Conservation (phyloP, 2,113 vertebrate species). For the Cettia cetti region DNA sequence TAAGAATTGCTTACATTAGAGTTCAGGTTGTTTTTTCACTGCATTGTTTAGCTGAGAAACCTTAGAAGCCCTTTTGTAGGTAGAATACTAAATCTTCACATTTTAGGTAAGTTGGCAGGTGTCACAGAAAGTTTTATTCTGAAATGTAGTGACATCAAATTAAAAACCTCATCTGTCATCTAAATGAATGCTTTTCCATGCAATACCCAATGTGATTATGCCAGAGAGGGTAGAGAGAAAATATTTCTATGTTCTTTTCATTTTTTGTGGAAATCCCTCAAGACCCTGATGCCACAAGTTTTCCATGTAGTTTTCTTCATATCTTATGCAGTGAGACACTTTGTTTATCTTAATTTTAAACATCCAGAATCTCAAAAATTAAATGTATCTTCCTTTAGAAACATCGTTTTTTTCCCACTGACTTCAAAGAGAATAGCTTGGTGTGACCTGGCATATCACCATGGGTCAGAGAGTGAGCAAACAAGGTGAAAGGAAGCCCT, state of each 20-base stretch:
- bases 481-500: not conserved
- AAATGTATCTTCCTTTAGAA: not conserved
- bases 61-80: not conserved
- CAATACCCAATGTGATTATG: not conserved
- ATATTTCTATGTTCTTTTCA: not conserved
- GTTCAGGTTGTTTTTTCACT: not conserved
- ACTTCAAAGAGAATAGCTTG: not conserved
- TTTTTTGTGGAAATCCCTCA: not conserved
- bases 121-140: not conserved
- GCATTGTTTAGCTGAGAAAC: not conserved
- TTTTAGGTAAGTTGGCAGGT: not conserved
- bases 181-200: not conserved
- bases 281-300: not conserved
- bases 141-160: not conserved
- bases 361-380: not conserved
- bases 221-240: not conserved
- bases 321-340: not conserved
- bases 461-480: not conserved
- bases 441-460: not conserved
- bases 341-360: not conserved
- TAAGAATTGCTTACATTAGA: not conserved
- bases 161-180: not conserved
- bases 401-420: not conserved
- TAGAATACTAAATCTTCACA: not conserved
- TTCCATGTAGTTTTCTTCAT: not conserved